Base-by-base conservation (phyloP, 2,113 vertebrate genomes). In the Hippopotamus amphibius region DNA sequence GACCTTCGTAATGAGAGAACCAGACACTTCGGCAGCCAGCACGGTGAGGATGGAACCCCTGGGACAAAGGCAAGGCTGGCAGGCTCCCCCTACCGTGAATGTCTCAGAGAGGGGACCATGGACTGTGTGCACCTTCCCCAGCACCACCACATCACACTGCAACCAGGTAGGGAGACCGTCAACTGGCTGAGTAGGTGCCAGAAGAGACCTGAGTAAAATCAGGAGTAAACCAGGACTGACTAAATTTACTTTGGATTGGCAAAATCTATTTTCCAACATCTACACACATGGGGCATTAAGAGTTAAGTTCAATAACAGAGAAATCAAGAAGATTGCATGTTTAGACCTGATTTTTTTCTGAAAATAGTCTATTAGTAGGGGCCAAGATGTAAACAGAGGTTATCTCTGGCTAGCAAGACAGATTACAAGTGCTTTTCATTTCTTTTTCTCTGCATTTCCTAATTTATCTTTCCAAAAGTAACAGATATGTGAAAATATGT, bases 141-240 rank as follows among this genome's bases (percentile, higher is more conserved):
- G 16, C 0, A 0, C 11, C 59, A 17, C 5, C 0, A 3, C 1
- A 2, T 3, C 7, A 17, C 13, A 4, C 9, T 43, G 28, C 33
- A 9, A 1, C 79, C n/a, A 11, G 11, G 37, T 0, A 3, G 13
- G 74, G 3, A 7, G 37, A 57, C 2, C 28, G 80, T 43, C 43
- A 43, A 5, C 1, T 43, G 50, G 41, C 17, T 2, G 17, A 48
- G 88, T 0, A 5, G 22, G 4, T 28, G 8, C 46, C 37, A 10
- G 68, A 24, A 4, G 26, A 33, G 46, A 17, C 19, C 53, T 46
- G 28, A 16, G 7, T 16, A 72, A 10, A 37, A 53, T 68, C 6
- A 3, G 46, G 22, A 57, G 68, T 57, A n/a, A 79, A 79, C 33
- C 12, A 79, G 76, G 50, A 79, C 55, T 24, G 15, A 17, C 30